phyloP scores from a whole-genome alignment of 2,113 vertebrate genomes.

The Aphyosemion australe region DNA sequence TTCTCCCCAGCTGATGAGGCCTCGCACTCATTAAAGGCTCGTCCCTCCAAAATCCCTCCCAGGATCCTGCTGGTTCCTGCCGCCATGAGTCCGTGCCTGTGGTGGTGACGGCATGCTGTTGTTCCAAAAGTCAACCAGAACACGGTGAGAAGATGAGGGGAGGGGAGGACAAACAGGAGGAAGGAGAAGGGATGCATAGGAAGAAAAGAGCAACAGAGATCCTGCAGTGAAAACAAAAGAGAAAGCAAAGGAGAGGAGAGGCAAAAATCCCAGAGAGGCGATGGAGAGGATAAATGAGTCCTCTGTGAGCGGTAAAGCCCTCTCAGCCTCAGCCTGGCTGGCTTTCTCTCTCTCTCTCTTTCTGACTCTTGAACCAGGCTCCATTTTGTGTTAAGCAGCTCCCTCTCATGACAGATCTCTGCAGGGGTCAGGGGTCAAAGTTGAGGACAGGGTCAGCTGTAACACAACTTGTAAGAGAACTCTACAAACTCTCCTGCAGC shows the following conservation, averaged over 20 bases:
- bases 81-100: constrained; percentile 89
- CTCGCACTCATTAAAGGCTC: constrained; percentile 92
- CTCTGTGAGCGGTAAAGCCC: constrained; percentile 72
- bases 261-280: constrained; percentile 39
- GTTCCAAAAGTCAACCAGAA: constrained; percentile 62
- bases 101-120: constrained; percentile 74
- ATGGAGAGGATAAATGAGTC: constrained; percentile 81
- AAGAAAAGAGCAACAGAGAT: constrained; percentile 82
- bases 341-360: constrained; percentile 49
- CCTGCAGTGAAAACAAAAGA: constrained; percentile 80
- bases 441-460: constrained; percentile 98
- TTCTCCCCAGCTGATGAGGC: constrained; percentile 90
- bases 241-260: constrained; percentile 51
- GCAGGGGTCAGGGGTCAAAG: constrained; percentile 94
- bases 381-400: constrained; percentile 98
- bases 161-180: constrained; percentile 1
- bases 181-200: constrained; percentile 40
- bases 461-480: constrained; percentile 93
- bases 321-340: constrained; percentile 77
- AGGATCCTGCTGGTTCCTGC: constrained; percentile 88
- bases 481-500: constrained; percentile 84
- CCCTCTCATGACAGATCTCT: constrained; percentile 97
- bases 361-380: constrained; percentile 89
- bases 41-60: constrained; percentile 82
- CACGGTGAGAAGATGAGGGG: constrained; percentile 36